A percentile compares a stretch with the other conserved stretches of the same genome.
Evolutionary conservation across 1,140 invertebrate genomes (phyloP).

Genomic region (Venustaconcha ellipsiformis): DNA sequence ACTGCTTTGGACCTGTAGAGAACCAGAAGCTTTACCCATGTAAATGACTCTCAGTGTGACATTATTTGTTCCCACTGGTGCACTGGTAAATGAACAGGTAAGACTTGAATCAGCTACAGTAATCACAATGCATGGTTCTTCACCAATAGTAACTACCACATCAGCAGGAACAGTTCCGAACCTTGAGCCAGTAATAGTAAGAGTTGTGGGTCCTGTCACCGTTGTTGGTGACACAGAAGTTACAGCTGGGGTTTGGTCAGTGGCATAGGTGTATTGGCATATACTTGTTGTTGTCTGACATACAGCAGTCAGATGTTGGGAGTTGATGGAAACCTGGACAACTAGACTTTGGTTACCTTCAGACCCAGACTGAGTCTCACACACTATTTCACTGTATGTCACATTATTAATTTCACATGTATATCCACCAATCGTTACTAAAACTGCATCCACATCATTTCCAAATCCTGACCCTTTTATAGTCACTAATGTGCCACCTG

Average conservation of each 20-base stretch:
- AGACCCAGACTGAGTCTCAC: constrained; percentile 6
- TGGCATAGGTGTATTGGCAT: constrained; percentile 17
- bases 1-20: constrained; percentile 5
- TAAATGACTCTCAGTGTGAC: constrained; percentile 28
- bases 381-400: constrained; percentile 24
- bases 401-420: constrained; percentile 8
- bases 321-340: too few relatives aligned
- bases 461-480: constrained; percentile 41
- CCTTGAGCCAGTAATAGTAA: constrained; percentile 17
- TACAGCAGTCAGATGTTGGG: too few relatives aligned
- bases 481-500: constrained; percentile 39
- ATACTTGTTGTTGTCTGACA: constrained; percentile 1
- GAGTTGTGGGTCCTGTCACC: constrained; percentile 1
- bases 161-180: constrained; percentile 16
- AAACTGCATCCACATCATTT: background rate
- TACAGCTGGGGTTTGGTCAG: constrained; percentile 1
- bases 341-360: too few relatives aligned
- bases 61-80: constrained; percentile 28
- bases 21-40: constrained; percentile 28
- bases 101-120: constrained; percentile 23
- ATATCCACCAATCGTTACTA: constrained; percentile 17
- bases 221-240: background rate
- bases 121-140: constrained; percentile 20
- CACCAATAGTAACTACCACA: constrained; percentile 33
- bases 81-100: constrained; percentile 23